phyloP scores from a whole-genome alignment of 2,888 invertebrate species.

The Arge pagana region DNA sequence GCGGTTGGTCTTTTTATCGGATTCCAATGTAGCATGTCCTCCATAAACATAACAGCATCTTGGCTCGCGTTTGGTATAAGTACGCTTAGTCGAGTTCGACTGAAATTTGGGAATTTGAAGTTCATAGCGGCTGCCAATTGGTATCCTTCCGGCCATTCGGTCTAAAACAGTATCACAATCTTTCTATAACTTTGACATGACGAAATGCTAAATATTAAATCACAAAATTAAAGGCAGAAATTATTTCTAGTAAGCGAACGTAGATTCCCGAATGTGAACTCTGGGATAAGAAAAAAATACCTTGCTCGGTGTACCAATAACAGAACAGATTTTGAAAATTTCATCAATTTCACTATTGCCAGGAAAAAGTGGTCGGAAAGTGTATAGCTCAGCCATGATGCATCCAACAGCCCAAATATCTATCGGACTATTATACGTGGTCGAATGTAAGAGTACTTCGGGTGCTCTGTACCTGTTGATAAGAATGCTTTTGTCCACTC shows the following conservation, averaged over 20 bases:
- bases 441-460: slow-evolving; percentile 93
- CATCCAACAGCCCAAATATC: slow-evolving; percentile 99
- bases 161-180: slow-evolving; percentile 59
- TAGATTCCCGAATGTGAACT: slow-evolving; percentile 3
- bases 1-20: slow-evolving; percentile 92
- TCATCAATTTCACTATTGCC: slow-evolving; percentile 97
- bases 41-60: slow-evolving; percentile 81
- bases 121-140: slow-evolving; percentile 91
- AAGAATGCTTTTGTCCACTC: too few relatives aligned
- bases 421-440: slow-evolving; percentile 94
- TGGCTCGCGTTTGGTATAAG: slow-evolving; percentile 82
- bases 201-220: neutral
- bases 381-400: slow-evolving; percentile 96
- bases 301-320: slow-evolving; percentile 90
- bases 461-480: slow-evolving; percentile 84
- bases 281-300: slow-evolving; percentile 53
- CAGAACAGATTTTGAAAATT: slow-evolving; percentile 91
- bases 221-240: neutral
- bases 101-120: slow-evolving; percentile 92
- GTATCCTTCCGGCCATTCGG: slow-evolving; percentile 94
- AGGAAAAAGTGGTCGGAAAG: slow-evolving; percentile 92
- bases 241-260: too few relatives aligned
- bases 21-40: slow-evolving; percentile 89
- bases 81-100: slow-evolving; percentile 77
- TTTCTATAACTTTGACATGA: neutral